phyloP scores from a whole-genome alignment of 2,888 invertebrate species.

The Psylliodes chrysocephalus region DNA sequence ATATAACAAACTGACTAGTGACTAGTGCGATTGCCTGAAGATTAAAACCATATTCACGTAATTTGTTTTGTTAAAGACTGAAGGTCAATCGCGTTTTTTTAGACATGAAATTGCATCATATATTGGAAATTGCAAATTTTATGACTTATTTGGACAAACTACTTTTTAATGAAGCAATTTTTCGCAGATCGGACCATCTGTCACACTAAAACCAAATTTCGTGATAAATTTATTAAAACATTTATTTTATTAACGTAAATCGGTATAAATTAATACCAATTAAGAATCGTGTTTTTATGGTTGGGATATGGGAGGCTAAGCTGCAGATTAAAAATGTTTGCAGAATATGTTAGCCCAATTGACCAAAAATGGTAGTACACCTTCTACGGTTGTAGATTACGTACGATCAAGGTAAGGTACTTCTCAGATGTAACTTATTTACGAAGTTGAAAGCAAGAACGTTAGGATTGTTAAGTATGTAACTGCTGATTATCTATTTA shows the following conservation, averaged over 20 bases:
- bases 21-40: neutral
- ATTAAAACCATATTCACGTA: slow-evolving; percentile 12
- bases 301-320: neutral
- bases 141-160: slow-evolving; percentile 19
- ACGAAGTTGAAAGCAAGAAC: neutral
- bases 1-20: slow-evolving; percentile 3
- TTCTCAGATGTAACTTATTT: slow-evolving; percentile 9
- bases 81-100: slow-evolving; percentile 18
- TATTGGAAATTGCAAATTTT: slow-evolving; percentile 11
- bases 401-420: slow-evolving; percentile 18
- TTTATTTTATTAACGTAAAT: neutral
- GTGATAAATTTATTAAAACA: neutral
- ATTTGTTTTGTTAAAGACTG: neutral
- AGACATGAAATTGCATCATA: slow-evolving; percentile 13
- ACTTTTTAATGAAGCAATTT: slow-evolving; percentile 16
- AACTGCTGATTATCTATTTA: neutral
- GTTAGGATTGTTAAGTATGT: neutral
- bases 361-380: slow-evolving; percentile 13
- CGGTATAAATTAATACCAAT: neutral
- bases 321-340: neutral
- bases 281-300: neutral
- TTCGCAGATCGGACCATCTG: neutral
- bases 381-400: slow-evolving; percentile 13
- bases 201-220: neutral
- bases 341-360: slow-evolving; percentile 10